phyloP scores from a whole-genome alignment of 2,888 invertebrate species.

The Drosophila affinis region DNA sequence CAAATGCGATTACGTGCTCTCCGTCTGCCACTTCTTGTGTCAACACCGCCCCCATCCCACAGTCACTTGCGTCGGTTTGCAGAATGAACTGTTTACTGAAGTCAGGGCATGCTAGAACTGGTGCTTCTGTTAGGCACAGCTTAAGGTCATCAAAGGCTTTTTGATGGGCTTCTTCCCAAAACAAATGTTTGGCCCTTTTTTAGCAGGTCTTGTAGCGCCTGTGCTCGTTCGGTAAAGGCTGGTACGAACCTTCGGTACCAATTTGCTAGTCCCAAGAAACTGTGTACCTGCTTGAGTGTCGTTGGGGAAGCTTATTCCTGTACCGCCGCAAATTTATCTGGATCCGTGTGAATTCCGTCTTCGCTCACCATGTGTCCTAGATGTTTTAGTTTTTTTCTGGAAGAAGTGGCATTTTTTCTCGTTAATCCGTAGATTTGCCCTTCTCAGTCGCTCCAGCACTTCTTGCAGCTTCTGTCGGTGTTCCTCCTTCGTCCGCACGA shows the following conservation, averaged over 20 bases:
- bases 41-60: background rate
- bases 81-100: background rate
- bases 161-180: too few relatives aligned
- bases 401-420: background rate
- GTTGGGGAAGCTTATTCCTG: background rate
- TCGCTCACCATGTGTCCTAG: too few relatives aligned
- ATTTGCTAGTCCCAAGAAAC: background rate
- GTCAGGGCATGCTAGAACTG: too few relatives aligned
- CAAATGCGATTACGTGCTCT: background rate
- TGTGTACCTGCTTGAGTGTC: background rate
- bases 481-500: background rate
- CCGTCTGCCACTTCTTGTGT: background rate
- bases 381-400: background rate
- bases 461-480: background rate
- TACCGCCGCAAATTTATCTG: background rate
- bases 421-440: background rate
- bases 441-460: background rate
- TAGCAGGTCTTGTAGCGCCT: too few relatives aligned
- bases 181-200: too few relatives aligned
- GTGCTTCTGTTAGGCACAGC: too few relatives aligned
- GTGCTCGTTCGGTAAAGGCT: background rate
- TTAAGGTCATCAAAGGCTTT: too few relatives aligned
- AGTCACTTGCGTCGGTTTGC: background rate
- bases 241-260: slow-evolving; percentile 1
- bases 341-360: background rate